Evolutionary conservation across 1,140 invertebrate genomes (phyloP), one percentile per base, ranked within the genome.

Genomic region (Agrypnia vestita): DNA sequence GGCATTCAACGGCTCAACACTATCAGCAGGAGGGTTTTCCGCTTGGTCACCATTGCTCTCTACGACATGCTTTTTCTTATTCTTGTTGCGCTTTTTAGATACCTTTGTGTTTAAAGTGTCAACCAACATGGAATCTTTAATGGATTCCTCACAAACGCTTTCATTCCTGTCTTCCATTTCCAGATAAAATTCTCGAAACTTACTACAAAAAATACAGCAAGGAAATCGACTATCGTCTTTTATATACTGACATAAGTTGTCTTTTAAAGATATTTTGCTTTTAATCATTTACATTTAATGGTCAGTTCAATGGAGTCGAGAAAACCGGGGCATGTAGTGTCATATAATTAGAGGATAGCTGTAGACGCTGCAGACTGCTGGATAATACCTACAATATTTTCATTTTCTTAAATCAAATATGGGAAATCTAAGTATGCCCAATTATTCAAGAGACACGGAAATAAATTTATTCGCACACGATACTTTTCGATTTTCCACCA

Each of bases 51-150:
- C 73, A 49, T 72, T 80, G 43, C 56, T 76, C 51, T 78, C 75
- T 43, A 51, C 69, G 55, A 83, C 85, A 47, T 86, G 81, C 25
- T 69, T 75, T 25, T 80, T 78, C 51, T 78, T 80, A 67, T 80
- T 78, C 61, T 69, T 80, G 49, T 80, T 80, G 17, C 75, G 53
- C 19, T 69, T 59, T 46, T 78, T 78, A 21, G 55, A 49, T 43
- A 53, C 49, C 64, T 78, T 78, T n/a, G 62, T 69, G 72, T 73
- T 61, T n/a, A 47, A 73, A 13, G 47, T 15, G 21, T 73, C 49
- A 12, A 55, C 49, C 25, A 73, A 55, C 8, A 62, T 25, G 3
- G 69, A 55, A 19, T 59, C 77, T 25, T 71, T 44, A 19, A 15
- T 61, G 9, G 46, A 12, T 46, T 61, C 69, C 17, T 78, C 77